These are phyloP conservation scores for Ctenoplectra terminalis DNA, from an alignment of 1,140 invertebrate species.

Conservation along the genomic window DNA sequence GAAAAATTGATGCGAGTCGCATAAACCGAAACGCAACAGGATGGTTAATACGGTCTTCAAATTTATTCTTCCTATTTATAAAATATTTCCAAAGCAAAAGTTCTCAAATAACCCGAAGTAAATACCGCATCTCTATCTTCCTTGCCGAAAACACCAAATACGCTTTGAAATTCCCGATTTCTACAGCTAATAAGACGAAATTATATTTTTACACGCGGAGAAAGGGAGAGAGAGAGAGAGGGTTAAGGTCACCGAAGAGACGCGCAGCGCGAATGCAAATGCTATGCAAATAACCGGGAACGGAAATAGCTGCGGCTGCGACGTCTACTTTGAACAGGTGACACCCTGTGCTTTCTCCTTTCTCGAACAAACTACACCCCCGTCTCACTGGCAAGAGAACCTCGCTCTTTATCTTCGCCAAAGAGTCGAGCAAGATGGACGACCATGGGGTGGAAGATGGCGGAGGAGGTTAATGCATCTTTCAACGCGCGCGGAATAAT, in stretches of 20 bases:
- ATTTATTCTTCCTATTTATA: no score
- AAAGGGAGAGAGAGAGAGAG: no score
- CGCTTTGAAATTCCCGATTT: background rate
- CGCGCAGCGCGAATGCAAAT: slow-evolving; percentile 45
- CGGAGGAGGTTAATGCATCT: slow-evolving; percentile 15
- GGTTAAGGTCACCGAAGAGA: slow-evolving; percentile 1
- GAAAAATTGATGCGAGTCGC: no score
- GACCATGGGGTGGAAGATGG: background rate
- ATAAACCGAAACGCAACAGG: no score
- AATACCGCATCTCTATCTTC: no score
- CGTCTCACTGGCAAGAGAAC: background rate
- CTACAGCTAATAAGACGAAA: background rate
- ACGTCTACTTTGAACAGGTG: slow-evolving; percentile 38
- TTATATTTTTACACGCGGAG: slow-evolving; percentile 3
- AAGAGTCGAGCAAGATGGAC: background rate
- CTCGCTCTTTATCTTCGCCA: background rate
- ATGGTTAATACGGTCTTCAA: no score
- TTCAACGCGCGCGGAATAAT: slow-evolving; percentile 17
- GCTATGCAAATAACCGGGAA: slow-evolving; percentile 40
- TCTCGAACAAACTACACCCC: background rate
- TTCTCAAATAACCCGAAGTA: no score
- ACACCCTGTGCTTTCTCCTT: slow-evolving; percentile 9
- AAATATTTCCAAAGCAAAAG: no score
- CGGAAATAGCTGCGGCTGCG: slow-evolving; percentile 34
- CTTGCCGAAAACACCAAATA: no score